Base-by-base conservation (phyloP, 37 sponge, comb jelly and placozoan species). In the Tethya wilhelma region DNA sequence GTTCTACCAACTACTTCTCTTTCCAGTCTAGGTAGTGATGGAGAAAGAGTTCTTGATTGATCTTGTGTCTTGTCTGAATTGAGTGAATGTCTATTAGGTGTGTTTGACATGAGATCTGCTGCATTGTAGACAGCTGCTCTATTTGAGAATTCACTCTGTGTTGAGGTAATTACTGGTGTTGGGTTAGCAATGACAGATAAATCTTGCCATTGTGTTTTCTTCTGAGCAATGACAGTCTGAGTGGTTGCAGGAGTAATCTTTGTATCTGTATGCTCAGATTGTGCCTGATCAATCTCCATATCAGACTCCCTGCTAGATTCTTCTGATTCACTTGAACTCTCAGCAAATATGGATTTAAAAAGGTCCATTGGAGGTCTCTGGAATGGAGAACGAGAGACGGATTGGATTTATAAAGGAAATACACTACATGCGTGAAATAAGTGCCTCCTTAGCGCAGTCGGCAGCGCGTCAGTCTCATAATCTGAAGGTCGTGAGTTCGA, bases 401-500 rank as follows among this genome's bases (percentile, higher is more conserved):
- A 8, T 23, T 38, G 30, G 19, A 56, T 73, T 33, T 56, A 41
- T 9, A 60, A 43, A 32, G 1, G 2, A 76, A 8, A 26, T 60
- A 41, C 9, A 76, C 31, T n/a, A 56, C 4, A 34, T 29, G 6
- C 22, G 2, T 23, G 31, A 6, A 75, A 5, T 69, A 67, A 0
- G 53, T 84, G 93, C 95, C 89, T 87, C 95, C 89, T 95, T 95
- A 65, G 96, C 96, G 90, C 96, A 95, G 93, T 91, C 69, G 93
- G 96, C 82, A 95, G 93, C 90, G 93, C 93, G 93, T 91, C 96
- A 92, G 90, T 95, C 93, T 91, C 96, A 95, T 95, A 95, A 95
- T 95, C 96, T 95, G 96, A 95, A 95, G 93, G 90, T 92, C 93
- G 93, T 95, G 93, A 95, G 93, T 95, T 95, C 95, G 93, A 95